Percentiles rank a stretch among this genome's conserved stretches.
Evolutionary conservation across 2,797 vertebrate species (phyloP).

Genomic region (Ficedula albicollis): DNA sequence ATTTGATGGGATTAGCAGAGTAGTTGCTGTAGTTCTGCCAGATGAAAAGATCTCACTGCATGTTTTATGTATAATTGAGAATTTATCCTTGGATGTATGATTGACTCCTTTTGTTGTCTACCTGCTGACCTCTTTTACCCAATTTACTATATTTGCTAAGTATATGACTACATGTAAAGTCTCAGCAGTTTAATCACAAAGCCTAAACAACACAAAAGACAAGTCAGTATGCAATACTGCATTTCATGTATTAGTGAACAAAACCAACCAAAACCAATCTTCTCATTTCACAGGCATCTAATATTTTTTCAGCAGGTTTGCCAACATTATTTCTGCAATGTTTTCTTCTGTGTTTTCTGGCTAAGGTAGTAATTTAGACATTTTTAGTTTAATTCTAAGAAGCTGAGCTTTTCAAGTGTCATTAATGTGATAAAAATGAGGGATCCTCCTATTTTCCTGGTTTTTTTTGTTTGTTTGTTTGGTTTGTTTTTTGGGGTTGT

Average conservation of each 20-base stretch:
- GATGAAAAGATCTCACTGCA: background rate
- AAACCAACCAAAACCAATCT: background rate
- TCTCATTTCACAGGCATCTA: background rate
- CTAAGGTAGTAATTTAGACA: background rate
- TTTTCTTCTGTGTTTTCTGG: background rate
- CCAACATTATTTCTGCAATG: background rate
- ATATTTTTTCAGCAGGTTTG: background rate
- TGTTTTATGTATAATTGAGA: background rate
- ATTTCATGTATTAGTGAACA: background rate
- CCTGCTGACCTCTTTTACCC: background rate
- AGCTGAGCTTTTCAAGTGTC: background rate
- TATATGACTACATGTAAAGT: background rate
- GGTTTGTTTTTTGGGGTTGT: no score
- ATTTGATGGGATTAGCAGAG: background rate
- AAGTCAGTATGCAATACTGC: background rate
- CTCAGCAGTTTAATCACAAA: background rate
- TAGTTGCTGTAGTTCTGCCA: background rate
- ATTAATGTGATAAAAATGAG: background rate
- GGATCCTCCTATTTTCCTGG: background rate
- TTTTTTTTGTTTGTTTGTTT: background rate
- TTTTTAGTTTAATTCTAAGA: background rate
- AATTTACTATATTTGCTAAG: background rate
- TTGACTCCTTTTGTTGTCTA: background rate
- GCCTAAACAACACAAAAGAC: background rate
- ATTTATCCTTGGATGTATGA: background rate